Conservation (phyloP, 2,113 vertebrate genomes). For the Brienomyrus longianalis region DNA sequence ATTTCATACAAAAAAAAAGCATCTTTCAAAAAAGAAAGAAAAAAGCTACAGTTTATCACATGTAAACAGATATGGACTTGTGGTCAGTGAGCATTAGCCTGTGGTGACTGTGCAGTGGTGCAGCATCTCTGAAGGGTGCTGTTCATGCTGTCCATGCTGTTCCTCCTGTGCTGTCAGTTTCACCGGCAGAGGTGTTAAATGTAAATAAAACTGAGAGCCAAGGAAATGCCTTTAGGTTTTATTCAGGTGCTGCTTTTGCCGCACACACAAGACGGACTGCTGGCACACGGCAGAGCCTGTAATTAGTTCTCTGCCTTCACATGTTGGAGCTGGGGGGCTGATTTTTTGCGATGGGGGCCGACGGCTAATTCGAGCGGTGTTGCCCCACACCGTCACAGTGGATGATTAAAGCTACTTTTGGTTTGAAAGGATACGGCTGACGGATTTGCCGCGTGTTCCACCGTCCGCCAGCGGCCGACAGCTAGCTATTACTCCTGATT, state of each 20-base stretch:
- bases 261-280: constrained; percentile 57
- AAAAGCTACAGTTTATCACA: background rate
- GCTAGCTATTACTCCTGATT: background rate
- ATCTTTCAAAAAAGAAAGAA: background rate
- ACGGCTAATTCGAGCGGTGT: constrained; percentile 33
- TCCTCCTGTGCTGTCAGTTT: constrained; percentile 46
- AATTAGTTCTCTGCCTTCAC: constrained; percentile 62
- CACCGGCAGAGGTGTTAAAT: constrained; percentile 73
- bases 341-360: constrained; percentile 21
- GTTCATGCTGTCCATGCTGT: constrained; percentile 26
- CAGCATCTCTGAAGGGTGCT: constrained; percentile 52
- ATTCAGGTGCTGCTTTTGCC: constrained; percentile 27
- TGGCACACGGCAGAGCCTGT: constrained; percentile 63
- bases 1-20: background rate
- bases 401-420: background rate
- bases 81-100: background rate
- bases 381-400: background rate
- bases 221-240: constrained; percentile 63
- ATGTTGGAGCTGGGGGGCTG: constrained; percentile 23
- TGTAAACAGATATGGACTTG: background rate
- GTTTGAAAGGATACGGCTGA: background rate
- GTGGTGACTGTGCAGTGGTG: too few species aligned
- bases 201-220: constrained; percentile 71
- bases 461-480: background rate
- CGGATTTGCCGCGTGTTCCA: background rate